Evolutionary conservation across 2,113 vertebrate genomes (phyloP).

Genomic region (Puntigrus tetrazona): DNA sequence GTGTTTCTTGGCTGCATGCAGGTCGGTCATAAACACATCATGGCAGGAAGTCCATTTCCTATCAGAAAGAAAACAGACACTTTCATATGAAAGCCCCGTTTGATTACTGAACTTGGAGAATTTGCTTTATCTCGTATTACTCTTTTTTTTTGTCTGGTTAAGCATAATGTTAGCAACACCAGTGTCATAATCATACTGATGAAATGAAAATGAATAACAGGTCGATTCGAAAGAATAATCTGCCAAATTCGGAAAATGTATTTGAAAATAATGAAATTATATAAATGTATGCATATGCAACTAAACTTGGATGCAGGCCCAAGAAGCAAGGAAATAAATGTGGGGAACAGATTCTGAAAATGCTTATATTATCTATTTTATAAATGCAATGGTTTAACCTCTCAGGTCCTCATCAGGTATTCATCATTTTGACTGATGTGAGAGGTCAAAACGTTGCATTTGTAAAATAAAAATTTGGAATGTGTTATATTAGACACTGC

Average conservation of each 20-base stretch:
- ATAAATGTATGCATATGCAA: neutral
- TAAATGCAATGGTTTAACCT: neutral
- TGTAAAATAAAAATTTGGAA: neutral
- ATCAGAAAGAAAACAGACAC: constrained; percentile 6
- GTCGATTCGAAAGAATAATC: neutral
- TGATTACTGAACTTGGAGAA: neutral
- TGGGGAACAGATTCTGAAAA: neutral
- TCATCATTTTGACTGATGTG: neutral
- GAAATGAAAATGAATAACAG: neutral
- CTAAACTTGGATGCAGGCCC: neutral
- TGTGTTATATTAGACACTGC: neutral
- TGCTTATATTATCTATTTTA: neutral
- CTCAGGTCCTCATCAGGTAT: constrained; percentile 6
- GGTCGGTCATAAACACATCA: constrained; percentile 30
- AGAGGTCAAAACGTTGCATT: constrained; percentile 5
- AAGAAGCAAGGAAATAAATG: neutral
- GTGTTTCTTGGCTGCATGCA: constrained; percentile 21
- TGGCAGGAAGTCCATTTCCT: neutral
- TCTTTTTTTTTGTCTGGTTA: neutral
- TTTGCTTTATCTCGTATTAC: neutral
- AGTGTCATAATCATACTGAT: neutral
- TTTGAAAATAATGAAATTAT: neutral
- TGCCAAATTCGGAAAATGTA: neutral
- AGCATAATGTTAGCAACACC: neutral
- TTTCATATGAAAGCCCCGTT: neutral